A percentile compares a stretch with the other conserved stretches of the same genome.
phyloP scores from a whole-genome alignment of 1,140 invertebrate species.

The Ridgeia piscesae region DNA sequence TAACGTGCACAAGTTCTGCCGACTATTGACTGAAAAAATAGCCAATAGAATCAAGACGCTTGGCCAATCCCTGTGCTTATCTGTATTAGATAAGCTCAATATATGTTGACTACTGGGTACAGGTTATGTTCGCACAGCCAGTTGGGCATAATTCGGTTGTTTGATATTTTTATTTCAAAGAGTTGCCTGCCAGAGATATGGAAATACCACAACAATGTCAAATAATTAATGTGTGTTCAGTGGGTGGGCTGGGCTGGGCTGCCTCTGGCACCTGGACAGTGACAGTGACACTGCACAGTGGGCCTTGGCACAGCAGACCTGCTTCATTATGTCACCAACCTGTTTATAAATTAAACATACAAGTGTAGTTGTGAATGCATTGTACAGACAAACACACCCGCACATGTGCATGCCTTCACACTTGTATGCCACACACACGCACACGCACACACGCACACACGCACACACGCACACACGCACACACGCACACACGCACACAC shows the following conservation, averaged over 20 bases:
- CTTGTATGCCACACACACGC: neutral
- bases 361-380: too few species aligned
- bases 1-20: neutral
- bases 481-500: neutral
- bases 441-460: neutral
- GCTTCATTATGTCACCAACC: too few species aligned
- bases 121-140: neutral
- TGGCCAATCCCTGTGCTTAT: neutral
- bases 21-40: neutral
- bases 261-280: neutral
- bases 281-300: too few species aligned
- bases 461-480: neutral
- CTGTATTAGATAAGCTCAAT: neutral
- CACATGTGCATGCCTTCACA: too few species aligned
- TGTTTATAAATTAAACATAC: too few species aligned
- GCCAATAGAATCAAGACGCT: neutral
- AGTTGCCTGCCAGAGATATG: slow-evolving; percentile 8
- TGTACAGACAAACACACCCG: too few species aligned
- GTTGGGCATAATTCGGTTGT: neutral
- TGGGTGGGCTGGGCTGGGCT: neutral
- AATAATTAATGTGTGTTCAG: neutral
- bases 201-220: slow-evolving; percentile 14
- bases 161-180: slow-evolving; percentile 10
- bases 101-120: neutral
- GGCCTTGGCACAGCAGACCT: too few species aligned